phyloP scores from a whole-genome alignment of 2,797 vertebrate species.

The Hippoglossus hippoglossus region DNA sequence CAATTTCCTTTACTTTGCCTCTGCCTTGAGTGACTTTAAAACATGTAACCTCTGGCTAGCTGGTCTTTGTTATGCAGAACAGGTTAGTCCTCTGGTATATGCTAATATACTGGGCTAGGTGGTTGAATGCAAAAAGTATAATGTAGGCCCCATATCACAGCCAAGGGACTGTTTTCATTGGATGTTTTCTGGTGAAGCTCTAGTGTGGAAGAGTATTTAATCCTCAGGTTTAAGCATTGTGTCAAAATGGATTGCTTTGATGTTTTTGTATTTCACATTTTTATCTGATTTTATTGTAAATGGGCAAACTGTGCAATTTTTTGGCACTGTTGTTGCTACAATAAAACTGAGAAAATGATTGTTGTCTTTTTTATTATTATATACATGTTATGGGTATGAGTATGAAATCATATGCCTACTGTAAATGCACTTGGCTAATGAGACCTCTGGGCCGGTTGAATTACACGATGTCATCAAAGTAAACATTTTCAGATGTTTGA shows the following conservation, averaged over 20 bases:
- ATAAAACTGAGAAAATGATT: conserved; percentile 67
- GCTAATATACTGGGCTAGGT: neutral
- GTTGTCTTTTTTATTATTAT: neutral
- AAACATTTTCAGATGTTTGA: no score
- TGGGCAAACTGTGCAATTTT: conserved; percentile 71
- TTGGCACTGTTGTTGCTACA: conserved; percentile 77
- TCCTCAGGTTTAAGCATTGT: conserved; percentile 81
- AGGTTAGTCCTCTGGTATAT: conserved; percentile 29
- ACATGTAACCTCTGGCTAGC: conserved; percentile 49
- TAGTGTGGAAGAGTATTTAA: conserved; percentile 53
- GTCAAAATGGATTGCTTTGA: conserved; percentile 66
- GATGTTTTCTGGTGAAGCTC: conserved; percentile 26
- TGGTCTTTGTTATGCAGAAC: conserved; percentile 51
- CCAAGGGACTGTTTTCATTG: neutral
- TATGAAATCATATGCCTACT: no score
- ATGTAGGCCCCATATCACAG: neutral
- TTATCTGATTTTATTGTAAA: conserved; percentile 74
- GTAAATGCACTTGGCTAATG: no score
- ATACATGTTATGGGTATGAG: neutral
- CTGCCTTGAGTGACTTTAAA: conserved; percentile 55
- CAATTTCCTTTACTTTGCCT: conserved; percentile 39
- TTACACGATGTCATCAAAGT: no score
- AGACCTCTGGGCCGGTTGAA: no score
- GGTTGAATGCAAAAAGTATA: conserved; percentile 7
- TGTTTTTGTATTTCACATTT: conserved; percentile 77